Evolutionary conservation across 2,797 vertebrate genomes (phyloP).

Genomic region (Oryzias sinensis): DNA sequence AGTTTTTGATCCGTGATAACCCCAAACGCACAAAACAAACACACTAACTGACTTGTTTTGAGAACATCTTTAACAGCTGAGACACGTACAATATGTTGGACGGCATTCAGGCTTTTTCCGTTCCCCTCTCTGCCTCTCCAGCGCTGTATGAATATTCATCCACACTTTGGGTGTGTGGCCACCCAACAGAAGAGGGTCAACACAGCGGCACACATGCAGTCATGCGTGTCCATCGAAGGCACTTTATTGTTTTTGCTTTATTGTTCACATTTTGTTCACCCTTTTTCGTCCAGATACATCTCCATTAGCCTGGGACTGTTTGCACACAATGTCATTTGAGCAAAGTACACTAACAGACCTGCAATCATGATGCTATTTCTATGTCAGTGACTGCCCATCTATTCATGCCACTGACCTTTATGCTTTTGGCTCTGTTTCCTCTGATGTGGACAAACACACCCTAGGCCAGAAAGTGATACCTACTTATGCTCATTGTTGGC

Average conservation of each 20-base stretch:
- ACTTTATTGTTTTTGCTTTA: constrained; percentile 8
- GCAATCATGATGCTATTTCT: constrained; percentile 17
- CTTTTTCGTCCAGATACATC: constrained; percentile 10
- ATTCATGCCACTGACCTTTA: constrained; percentile 56
- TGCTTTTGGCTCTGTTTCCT: constrained; percentile 34
- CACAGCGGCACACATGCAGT: neutral
- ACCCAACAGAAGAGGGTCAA: constrained; percentile 14
- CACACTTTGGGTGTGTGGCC: constrained; percentile 28
- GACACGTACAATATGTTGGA: constrained; percentile 73
- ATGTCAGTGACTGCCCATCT: constrained; percentile 26
- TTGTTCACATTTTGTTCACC: neutral
- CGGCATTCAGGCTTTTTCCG: constrained; percentile 64
- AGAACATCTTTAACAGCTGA: constrained; percentile 64
- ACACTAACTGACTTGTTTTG: constrained; percentile 52
- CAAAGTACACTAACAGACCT: constrained; percentile 12
- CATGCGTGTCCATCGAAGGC: neutral
- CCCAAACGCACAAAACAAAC: constrained; percentile 18
- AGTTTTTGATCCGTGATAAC: constrained; percentile 35
- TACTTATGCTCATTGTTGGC: constrained; percentile 51
- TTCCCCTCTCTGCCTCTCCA: constrained; percentile 46
- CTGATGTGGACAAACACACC: constrained; percentile 52
- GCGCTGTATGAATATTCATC: constrained; percentile 60
- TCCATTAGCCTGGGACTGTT: neutral
- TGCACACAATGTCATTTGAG: constrained; percentile 9
- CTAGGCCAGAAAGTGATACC: constrained; percentile 62